A percentile compares a stretch with the other conserved stretches of the same genome.
Evolutionary conservation across 2,113 vertebrate species (phyloP).

Genomic region (Nycticebus coucang): DNA sequence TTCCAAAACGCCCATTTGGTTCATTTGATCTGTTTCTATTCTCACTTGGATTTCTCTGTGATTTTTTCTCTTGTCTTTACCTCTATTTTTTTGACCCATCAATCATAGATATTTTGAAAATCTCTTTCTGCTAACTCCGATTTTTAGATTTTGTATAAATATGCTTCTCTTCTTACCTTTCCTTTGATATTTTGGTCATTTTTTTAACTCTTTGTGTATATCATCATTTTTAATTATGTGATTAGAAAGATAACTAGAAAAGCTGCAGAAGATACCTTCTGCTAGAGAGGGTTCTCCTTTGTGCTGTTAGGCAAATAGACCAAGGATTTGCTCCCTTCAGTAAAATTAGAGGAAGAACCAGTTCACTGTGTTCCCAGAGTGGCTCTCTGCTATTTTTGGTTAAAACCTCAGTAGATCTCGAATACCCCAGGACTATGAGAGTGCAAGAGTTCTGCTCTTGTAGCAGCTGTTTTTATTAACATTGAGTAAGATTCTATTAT

Average conservation of each 20-base stretch:
- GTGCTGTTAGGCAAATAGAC: background rate
- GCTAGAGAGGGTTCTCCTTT: background rate
- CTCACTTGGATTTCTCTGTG: background rate
- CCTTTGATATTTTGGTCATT: background rate
- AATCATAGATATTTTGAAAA: background rate
- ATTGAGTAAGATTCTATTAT: background rate
- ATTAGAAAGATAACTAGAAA: background rate
- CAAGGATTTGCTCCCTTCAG: background rate
- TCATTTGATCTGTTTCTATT: background rate
- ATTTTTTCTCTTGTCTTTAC: background rate
- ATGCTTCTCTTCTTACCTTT: background rate
- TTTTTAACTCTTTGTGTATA: background rate
- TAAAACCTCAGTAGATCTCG: background rate
- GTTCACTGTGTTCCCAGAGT: background rate
- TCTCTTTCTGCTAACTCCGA: background rate
- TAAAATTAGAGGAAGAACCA: background rate
- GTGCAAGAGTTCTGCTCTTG: background rate
- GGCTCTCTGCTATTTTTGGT: background rate
- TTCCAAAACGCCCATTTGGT: background rate
- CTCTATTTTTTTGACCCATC: background rate
- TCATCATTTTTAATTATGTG: background rate
- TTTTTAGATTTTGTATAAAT: background rate
- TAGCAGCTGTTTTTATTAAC: too few species aligned
- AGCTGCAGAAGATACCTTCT: too few species aligned
- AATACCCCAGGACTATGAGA: background rate